Conservation (phyloP, 2,113 vertebrate genomes). For the Cariama cristata region DNA sequence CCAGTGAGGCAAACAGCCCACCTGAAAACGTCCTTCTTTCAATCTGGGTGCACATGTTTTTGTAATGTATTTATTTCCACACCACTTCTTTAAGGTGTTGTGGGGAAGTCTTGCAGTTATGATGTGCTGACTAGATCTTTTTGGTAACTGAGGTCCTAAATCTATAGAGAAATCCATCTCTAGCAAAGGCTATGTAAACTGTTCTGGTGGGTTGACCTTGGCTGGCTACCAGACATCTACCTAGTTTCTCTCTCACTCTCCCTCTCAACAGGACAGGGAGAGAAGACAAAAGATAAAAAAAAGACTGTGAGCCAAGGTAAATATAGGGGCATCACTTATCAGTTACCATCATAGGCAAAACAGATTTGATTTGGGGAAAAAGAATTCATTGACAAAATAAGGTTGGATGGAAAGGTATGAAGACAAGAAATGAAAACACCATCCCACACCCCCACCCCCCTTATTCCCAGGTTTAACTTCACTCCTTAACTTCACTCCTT, state of each 20-base stretch:
- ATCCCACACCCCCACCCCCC: rapidly evolving
- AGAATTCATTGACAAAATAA: background rate
- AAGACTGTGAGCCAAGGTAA: background rate
- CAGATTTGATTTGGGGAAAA: background rate
- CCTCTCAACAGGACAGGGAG: background rate
- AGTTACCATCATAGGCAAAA: background rate
- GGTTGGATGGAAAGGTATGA: background rate
- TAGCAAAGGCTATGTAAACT: background rate
- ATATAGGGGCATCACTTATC: background rate
- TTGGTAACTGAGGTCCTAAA: background rate
- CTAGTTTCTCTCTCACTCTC: background rate
- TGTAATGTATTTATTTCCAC: background rate
- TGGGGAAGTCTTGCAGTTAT: background rate
- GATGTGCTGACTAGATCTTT: background rate
- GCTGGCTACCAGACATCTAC: background rate
- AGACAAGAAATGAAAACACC: background rate
- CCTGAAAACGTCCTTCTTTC: background rate
- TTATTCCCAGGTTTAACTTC: background rate
- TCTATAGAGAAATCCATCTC: background rate
- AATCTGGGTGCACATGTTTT: background rate
- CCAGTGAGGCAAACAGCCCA: background rate
- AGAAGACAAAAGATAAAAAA: background rate
- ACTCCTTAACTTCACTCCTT: background rate
- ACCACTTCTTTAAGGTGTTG: background rate
- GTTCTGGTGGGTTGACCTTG: background rate